phyloP scores from a whole-genome alignment of 2,113 vertebrate species.

The Nycticryphes semicollaris region DNA sequence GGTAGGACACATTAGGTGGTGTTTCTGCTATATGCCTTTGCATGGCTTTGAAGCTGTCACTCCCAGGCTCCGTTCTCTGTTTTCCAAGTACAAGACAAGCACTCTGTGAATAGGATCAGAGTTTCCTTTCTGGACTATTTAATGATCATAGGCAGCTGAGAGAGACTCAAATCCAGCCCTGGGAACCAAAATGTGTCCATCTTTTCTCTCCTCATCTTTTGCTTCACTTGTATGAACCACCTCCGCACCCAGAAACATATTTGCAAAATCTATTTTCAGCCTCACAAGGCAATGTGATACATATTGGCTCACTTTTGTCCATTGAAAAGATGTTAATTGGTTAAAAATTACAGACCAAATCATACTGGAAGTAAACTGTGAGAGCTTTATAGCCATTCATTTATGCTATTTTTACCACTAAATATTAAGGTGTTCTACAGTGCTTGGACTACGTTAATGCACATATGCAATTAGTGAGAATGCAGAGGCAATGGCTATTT shows the following conservation, averaged over 20 bases:
- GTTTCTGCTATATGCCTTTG: not conserved
- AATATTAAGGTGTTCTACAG: constrained; percentile 29
- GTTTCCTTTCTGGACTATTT: constrained; percentile 15
- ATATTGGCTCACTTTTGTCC: constrained; percentile 12
- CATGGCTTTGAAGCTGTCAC: not conserved
- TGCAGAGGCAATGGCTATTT: constrained; percentile 1
- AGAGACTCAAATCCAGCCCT: not conserved
- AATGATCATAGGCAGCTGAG: constrained; percentile 30
- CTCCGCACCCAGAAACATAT: constrained; percentile 57
- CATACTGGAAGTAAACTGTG: constrained; percentile 43
- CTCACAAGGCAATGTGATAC: constrained; percentile 45
- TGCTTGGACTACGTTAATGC: constrained; percentile 12
- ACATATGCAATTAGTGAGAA: not conserved
- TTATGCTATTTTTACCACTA: constrained; percentile 44
- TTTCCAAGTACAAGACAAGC: not conserved
- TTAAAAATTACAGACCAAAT: constrained; percentile 39
- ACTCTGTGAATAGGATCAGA: not conserved
- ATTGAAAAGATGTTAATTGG: constrained; percentile 39
- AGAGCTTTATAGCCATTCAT: constrained; percentile 45
- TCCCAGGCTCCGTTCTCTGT: not conserved
- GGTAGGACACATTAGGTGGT: not conserved
- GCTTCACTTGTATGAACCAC: constrained; percentile 30
- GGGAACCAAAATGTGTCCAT: constrained; percentile 24
- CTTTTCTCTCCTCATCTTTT: constrained; percentile 1
- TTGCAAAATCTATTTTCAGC: constrained; percentile 66